A percentile compares a stretch with the other conserved stretches of the same genome.
Evolutionary conservation across 2,888 invertebrate species (phyloP).

Genomic region (Aspidiotus destructor): DNA sequence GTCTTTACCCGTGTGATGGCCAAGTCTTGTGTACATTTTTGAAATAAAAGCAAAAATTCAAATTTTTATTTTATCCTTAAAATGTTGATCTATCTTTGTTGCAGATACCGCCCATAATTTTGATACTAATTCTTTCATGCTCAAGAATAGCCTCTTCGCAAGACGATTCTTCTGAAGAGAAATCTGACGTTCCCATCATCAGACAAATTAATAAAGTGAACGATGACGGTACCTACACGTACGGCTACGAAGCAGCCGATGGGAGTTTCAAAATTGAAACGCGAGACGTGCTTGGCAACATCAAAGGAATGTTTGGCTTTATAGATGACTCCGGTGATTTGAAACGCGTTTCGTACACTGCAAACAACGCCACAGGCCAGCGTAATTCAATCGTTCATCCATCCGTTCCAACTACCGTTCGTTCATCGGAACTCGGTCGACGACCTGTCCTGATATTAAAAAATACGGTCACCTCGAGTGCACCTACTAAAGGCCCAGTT

Average conservation of each 20-base stretch:
- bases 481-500: slow-evolving; percentile 34
- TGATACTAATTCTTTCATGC: slow-evolving; percentile 3
- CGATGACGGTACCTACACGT: slow-evolving; percentile 73
- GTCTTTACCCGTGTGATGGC: too few species aligned
- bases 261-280: slow-evolving; percentile 79
- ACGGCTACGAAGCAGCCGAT: slow-evolving; percentile 75
- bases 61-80: background rate
- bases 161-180: slow-evolving; percentile 21
- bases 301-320: slow-evolving; percentile 75
- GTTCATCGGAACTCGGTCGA: slow-evolving; percentile 14
- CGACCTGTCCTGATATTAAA: slow-evolving; percentile 37
- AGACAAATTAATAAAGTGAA: slow-evolving; percentile 72
- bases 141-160: background rate
- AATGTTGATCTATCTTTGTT: slow-evolving; percentile 2
- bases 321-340: slow-evolving; percentile 66
- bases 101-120: slow-evolving; percentile 11
- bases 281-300: slow-evolving; percentile 65
- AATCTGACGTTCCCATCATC: slow-evolving; percentile 57
- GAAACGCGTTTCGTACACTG: slow-evolving; percentile 66
- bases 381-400: slow-evolving; percentile 29
- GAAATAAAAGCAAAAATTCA: background rate
- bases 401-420: slow-evolving; percentile 10
- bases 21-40: background rate
- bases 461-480: slow-evolving; percentile 30
- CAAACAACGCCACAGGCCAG: slow-evolving; percentile 46